These are phyloP conservation scores for Ceyx cyanopectus DNA, from an alignment of 2,113 vertebrate species.

Conservation along the genomic window DNA sequence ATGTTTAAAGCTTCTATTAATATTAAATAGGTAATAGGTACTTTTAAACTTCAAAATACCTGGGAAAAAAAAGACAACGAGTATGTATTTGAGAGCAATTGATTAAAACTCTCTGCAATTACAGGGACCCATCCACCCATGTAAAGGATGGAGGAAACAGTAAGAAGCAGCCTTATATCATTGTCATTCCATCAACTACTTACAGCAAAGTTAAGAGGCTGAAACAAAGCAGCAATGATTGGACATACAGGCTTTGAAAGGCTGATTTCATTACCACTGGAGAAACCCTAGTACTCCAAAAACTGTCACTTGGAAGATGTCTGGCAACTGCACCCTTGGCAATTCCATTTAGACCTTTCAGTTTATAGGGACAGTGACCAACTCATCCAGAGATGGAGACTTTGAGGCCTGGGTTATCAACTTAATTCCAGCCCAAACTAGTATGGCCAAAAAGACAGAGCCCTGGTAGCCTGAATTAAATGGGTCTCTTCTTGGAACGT, in stretches of 20 bases:
- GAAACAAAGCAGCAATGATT: constrained; percentile 58
- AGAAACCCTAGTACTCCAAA: background rate
- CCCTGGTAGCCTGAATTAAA: background rate
- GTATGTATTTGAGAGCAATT: constrained; percentile 22
- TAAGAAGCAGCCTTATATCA: constrained; percentile 37
- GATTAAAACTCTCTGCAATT: constrained; percentile 48
- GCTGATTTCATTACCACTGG: background rate
- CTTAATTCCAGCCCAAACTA: background rate
- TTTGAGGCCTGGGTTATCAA: background rate
- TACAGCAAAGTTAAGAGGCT: constrained; percentile 62
- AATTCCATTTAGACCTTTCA: background rate
- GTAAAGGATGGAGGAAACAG: background rate
- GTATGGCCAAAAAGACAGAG: background rate
- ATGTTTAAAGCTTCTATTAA: background rate
- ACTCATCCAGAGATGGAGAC: background rate
- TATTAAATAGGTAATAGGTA: background rate
- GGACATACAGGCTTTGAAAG: constrained; percentile 44
- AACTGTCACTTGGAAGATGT: background rate
- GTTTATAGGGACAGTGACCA: background rate
- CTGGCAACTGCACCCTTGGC: background rate
- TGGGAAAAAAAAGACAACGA: background rate
- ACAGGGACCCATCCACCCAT: constrained; percentile 26
- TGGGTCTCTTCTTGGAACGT: accelerated
- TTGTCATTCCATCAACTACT: constrained; percentile 38
- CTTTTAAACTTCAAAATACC: background rate